Base-by-base conservation (phyloP, 2,113 vertebrate genomes). In the Callopanchax toddi region DNA sequence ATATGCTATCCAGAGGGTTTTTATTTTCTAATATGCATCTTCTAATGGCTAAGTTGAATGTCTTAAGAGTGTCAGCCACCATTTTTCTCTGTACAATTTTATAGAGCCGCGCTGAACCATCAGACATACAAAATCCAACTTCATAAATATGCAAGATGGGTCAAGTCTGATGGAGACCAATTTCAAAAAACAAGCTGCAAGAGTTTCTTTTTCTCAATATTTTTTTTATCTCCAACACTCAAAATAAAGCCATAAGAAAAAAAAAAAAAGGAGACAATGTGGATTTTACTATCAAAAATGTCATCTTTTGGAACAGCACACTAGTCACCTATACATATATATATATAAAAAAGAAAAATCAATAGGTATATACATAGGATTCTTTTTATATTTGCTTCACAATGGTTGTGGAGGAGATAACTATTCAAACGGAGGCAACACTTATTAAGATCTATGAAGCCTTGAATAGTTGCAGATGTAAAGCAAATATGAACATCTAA, bases 281-380 rank as follows among this genome's bases (percentile, higher is more conserved):
- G 71, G 74, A 74, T 78, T 71, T 82, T 80, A 78, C 87, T 89
- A 89, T 89, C 79, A 87, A 90, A 89, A 89, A 84, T 75, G 70
- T 81, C 48, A 68, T 86, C 60, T 77, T 87, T 79, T 88, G 84
- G 83, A 90, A 91, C 87, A 83, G 87, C 90, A 92, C 89, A 90
- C 87, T 91, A 91, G 81, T 86, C 85, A 91, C 67, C 90, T 90
- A 92, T 92, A 92, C 86, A 92, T 76, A 88, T 88, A 86, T 86
- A 87, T 76, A 87, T 52, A 52, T 32, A 34, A 52, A 32, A 90
- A 90, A 87, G 72, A 82, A 91, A 62, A 89, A 86, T 83, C 60
- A 84, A 45, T 66, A 87, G 44, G 20, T 93, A 92, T 93, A 89
- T 92, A 92, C 91, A 93, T 43, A 82, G 77, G 73, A 90, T 89